A percentile compares a stretch with the other conserved stretches of the same genome.
Evolutionary conservation across 37 sponge, comb jelly and placozoan species (phyloP).

Genomic region (Halichondria panicea): DNA sequence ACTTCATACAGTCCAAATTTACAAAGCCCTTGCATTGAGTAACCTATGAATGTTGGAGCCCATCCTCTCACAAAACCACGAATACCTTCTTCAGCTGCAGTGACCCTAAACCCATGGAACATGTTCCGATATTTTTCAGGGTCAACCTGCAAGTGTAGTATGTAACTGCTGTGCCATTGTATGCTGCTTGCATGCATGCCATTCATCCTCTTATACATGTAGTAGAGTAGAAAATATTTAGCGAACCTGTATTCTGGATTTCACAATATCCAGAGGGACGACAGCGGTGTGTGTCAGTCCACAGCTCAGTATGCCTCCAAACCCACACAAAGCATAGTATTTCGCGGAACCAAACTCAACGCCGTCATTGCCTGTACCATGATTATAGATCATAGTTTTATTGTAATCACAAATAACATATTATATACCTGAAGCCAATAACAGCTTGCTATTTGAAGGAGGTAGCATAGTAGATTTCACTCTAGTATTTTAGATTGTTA

Average conservation of each 20-base stretch:
- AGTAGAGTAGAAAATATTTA: neutral
- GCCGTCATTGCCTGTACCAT: conserved; percentile 54
- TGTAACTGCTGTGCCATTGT: neutral
- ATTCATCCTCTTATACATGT: neutral
- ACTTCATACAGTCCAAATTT: conserved; percentile 91
- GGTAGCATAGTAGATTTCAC: no score
- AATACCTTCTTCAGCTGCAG: conserved; percentile 69
- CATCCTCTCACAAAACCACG: conserved; percentile 79
- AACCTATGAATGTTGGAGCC: conserved; percentile 90
- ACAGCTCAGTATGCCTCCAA: conserved; percentile 90
- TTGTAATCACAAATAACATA: no score
- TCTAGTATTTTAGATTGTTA: no score
- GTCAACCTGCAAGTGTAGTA: conserved; percentile 65
- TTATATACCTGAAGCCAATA: no score
- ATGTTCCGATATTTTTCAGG: conserved; percentile 79
- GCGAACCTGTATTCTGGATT: conserved; percentile 79
- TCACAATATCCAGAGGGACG: conserved; percentile 89
- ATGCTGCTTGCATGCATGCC: neutral
- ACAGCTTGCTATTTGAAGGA: no score
- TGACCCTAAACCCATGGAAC: conserved; percentile 68
- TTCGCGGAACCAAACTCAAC: conserved; percentile 84
- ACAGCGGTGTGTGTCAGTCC: conserved; percentile 90
- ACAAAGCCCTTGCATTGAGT: conserved; percentile 84
- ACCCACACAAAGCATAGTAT: conserved; percentile 86
- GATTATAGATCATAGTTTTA: no score